Conservation (phyloP, 2,888 invertebrate species). For the Dryocosmus kuriphilus region DNA sequence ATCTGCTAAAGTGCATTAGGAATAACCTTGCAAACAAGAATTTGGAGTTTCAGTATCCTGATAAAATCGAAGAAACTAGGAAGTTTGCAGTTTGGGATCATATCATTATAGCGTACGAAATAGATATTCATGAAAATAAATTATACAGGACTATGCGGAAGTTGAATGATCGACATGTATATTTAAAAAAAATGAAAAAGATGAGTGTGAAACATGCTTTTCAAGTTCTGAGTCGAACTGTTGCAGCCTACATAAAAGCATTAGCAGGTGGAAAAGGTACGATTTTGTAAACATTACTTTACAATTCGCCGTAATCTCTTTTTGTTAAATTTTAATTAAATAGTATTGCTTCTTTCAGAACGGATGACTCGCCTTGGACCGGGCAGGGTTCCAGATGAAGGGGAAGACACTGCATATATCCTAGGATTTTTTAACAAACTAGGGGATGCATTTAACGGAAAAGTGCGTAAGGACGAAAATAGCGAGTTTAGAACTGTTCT, state of each 20-base stretch:
- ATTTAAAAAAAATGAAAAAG: no score
- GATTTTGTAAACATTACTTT: no score
- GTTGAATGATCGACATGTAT: no score
- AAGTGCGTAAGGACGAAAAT: neutral
- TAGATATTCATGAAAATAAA: no score
- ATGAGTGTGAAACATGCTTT: slow-evolving; percentile 49
- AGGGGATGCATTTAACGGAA: slow-evolving; percentile 29
- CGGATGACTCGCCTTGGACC: neutral
- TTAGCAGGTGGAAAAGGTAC: no score
- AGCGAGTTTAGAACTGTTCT: slow-evolving; percentile 9
- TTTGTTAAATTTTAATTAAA: no score
- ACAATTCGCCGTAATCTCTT: no score
- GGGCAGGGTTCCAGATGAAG: slow-evolving; percentile 7
- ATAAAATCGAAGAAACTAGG: neutral
- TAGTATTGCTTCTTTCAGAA: slow-evolving; percentile 28
- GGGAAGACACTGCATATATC: slow-evolving; percentile 6
- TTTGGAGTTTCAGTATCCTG: neutral
- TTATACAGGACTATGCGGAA: no score
- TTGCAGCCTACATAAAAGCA: no score
- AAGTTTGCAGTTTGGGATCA: slow-evolving; percentile 38
- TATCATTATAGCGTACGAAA: slow-evolving; percentile 12
- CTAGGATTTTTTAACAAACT: slow-evolving; percentile 28
- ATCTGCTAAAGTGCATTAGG: no score
- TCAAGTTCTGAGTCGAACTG: slow-evolving; percentile 43
- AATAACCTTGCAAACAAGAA: neutral